Evolutionary conservation across 2,888 invertebrate species (phyloP).

Genomic region (Corythucha ciliata): DNA sequence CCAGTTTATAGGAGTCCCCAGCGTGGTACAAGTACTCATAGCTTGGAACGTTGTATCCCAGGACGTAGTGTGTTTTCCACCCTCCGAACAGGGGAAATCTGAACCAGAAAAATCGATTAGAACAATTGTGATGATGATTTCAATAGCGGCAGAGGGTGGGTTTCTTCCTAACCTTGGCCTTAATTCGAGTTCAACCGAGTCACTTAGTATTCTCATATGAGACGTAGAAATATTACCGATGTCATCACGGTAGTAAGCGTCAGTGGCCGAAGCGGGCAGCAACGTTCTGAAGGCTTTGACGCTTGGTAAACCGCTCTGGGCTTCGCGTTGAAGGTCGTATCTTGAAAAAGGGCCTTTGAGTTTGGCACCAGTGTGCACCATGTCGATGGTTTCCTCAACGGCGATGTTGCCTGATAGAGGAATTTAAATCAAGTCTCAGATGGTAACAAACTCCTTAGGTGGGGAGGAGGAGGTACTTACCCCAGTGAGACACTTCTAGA

Average conservation of each 20-base stretch:
- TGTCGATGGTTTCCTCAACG: slow-evolving; percentile 85
- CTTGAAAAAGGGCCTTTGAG: slow-evolving; percentile 93
- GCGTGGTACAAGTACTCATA: slow-evolving; percentile 86
- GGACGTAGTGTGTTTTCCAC: slow-evolving; percentile 93
- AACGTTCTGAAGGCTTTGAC: slow-evolving; percentile 75
- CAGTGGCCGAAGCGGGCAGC: slow-evolving; percentile 73
- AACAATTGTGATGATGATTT: too few relatives aligned
- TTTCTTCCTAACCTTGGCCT: too few relatives aligned
- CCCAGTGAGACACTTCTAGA: slow-evolving; percentile 98
- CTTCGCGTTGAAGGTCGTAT: slow-evolving; percentile 92
- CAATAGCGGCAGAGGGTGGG: too few relatives aligned
- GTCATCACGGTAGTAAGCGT: slow-evolving; percentile 95
- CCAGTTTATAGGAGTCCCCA: slow-evolving; percentile 48
- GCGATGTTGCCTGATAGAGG: too few relatives aligned
- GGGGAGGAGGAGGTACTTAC: too few relatives aligned
- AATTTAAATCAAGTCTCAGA: too few relatives aligned
- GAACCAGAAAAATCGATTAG: too few relatives aligned
- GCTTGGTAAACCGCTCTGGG: slow-evolving; percentile 76
- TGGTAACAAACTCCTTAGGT: too few relatives aligned
- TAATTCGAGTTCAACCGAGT: slow-evolving; percentile 91
- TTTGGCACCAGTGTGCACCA: slow-evolving; percentile 85
- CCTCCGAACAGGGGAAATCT: slow-evolving; percentile 98
- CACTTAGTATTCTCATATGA: slow-evolving; percentile 75
- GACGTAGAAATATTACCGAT: slow-evolving; percentile 99
- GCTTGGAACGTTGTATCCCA: slow-evolving; percentile 96